These are phyloP conservation scores for Tetramorium parvispinum DNA, from an alignment of 1,140 invertebrate genomes.

Conservation along the genomic window DNA sequence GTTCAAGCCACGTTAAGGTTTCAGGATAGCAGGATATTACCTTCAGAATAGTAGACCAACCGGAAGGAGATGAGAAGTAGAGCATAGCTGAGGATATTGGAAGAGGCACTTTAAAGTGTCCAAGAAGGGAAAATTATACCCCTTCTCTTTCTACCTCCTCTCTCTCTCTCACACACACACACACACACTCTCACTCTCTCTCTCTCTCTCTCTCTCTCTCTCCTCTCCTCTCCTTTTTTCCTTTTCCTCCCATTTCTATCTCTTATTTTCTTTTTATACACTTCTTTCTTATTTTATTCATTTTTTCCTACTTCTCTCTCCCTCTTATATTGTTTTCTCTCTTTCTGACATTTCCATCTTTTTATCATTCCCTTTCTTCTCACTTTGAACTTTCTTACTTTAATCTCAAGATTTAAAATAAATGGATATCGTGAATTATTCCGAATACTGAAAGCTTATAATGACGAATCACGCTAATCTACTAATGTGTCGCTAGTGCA, in stretches of 20 bases:
- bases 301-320: not conserved
- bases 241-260: not conserved
- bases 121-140: constrained; percentile 69
- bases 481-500: constrained; percentile 49
- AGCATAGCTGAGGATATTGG: constrained; percentile 40
- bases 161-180: not conserved
- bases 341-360: not conserved
- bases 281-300: not conserved
- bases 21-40: constrained; percentile 76
- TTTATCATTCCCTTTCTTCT: not conserved
- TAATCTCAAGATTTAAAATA: constrained; percentile 61
- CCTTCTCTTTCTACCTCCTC: not conserved
- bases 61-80: constrained; percentile 58
- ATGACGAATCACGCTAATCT: constrained; percentile 61
- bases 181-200: not conserved
- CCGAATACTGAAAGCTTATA: constrained; percentile 64
- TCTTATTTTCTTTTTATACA: not conserved
- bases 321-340: not conserved
- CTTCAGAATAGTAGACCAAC: constrained; percentile 69
- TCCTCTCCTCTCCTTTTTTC: no score
- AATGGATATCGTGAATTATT: constrained; percentile 70
- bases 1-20: constrained; percentile 63
- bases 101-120: constrained; percentile 72
- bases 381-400: not conserved
- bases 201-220: not conserved